Conservation (phyloP, 2,888 invertebrate species). For the Heterodera filipjevi region DNA sequence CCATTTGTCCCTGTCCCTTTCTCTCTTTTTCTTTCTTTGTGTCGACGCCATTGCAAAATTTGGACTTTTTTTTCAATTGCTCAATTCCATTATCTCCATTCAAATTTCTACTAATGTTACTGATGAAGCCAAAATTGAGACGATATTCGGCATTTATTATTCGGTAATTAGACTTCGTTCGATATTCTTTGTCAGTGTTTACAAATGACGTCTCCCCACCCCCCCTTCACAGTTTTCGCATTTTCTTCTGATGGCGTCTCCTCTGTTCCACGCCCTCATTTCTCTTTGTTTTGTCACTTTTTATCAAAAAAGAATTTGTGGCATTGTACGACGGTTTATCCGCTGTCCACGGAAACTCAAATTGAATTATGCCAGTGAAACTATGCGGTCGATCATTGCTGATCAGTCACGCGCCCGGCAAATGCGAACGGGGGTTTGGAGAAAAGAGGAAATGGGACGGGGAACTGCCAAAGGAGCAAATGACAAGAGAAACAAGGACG, state of each 20-base stretch:
- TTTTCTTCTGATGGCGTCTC: constrained; percentile 42
- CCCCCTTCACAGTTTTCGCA: constrained; percentile 37
- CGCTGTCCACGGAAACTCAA: constrained; percentile 24
- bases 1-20: constrained; percentile 35
- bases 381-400: constrained; percentile 50
- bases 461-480: not conserved
- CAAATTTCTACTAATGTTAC: constrained; percentile 36
- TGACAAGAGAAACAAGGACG: not conserved
- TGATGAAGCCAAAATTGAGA: constrained; percentile 17
- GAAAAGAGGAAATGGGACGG: not conserved
- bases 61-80: constrained; percentile 46
- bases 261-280: constrained; percentile 39
- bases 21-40: constrained; percentile 38
- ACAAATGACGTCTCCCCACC: not conserved
- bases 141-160: constrained; percentile 25
- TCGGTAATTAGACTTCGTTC: no score
- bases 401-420: constrained; percentile 46
- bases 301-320: constrained; percentile 40
- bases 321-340: not conserved
- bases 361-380: constrained; percentile 45
- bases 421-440: constrained; percentile 30
- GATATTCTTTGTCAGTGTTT: not conserved
- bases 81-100: constrained; percentile 44
- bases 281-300: constrained; percentile 35
- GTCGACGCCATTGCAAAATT: constrained; percentile 44